Conservation (phyloP, 2,888 invertebrate species). For the Palloptera scutellata region DNA sequence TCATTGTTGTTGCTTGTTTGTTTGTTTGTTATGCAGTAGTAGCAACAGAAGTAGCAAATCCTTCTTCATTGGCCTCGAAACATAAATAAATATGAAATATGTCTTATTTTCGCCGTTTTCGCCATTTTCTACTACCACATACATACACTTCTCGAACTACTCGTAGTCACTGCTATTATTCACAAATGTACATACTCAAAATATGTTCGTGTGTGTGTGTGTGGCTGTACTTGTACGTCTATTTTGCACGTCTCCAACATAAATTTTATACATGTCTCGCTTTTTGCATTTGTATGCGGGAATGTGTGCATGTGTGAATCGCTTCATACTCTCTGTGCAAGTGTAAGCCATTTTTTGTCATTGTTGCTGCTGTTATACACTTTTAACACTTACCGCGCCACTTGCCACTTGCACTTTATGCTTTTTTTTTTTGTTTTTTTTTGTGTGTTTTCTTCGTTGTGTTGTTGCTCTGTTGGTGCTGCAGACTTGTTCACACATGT, state of each 20-base stretch:
- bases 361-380: not conserved
- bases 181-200: constrained; percentile 8
- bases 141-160: not conserved
- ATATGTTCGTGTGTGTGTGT: constrained; percentile 3
- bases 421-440: not conserved
- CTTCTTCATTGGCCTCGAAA: not conserved
- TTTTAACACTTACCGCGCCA: not conserved
- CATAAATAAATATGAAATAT: constrained; percentile 5
- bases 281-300: not conserved
- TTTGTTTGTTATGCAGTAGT: not conserved
- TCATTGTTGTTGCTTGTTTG: not conserved
- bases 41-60: not conserved
- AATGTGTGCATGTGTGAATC: not conserved
- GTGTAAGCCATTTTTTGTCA: not conserved
- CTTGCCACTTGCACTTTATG: not conserved
- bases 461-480: not conserved
- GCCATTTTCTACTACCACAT: not conserved
- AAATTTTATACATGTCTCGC: not conserved
- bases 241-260: constrained; percentile 1
- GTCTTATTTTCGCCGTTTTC: not conserved
- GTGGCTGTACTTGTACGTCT: constrained; percentile 4
- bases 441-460: constrained; percentile 9
- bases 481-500: not conserved
- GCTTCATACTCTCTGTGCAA: not conserved
- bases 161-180: not conserved